Conservation (phyloP, 2,888 invertebrate species). For the Dryobota labecula region DNA sequence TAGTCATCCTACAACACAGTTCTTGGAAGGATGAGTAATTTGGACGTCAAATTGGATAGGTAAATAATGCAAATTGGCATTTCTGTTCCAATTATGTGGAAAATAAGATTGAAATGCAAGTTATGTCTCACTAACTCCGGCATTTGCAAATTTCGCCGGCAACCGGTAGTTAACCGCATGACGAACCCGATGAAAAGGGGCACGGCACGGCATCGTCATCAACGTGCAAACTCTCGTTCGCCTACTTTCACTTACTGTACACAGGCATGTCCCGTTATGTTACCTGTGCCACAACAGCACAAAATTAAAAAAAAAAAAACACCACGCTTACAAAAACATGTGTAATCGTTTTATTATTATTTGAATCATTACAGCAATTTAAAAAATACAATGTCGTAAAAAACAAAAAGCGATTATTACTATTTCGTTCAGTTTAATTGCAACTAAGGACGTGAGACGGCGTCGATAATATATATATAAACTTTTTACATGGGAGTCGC, state of each 20-base stretch:
- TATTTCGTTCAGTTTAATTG: conserved; percentile 87
- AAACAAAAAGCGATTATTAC: conserved; percentile 83
- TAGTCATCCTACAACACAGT: neutral
- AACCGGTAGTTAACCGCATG: conserved; percentile 20
- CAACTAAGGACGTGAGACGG: conserved; percentile 87
- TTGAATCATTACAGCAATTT: conserved; percentile 89
- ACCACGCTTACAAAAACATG: conserved; percentile 86
- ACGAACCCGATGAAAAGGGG: conserved; percentile 14
- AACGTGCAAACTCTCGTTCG: conserved; percentile 14
- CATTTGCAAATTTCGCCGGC: conserved; percentile 27
- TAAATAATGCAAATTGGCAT: neutral
- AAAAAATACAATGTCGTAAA: conserved; percentile 86
- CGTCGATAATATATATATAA: conserved; percentile 80
- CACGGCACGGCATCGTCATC: conserved; percentile 14
- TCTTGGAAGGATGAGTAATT: neutral
- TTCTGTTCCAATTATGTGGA: neutral
- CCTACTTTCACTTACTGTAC: conserved; percentile 65
- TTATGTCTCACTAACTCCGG: neutral
- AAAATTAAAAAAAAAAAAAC: conserved; percentile 76
- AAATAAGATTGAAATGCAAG: conserved; percentile 3
- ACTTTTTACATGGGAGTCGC: conserved; percentile 81
- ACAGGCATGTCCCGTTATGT: conserved; percentile 53
- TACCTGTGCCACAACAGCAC: conserved; percentile 63
- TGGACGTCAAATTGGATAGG: neutral
- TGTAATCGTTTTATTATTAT: conserved; percentile 81